These are phyloP conservation scores for Spheniscus mendiculus DNA, from an alignment of 2,113 vertebrate species.

Conservation along the genomic window DNA sequence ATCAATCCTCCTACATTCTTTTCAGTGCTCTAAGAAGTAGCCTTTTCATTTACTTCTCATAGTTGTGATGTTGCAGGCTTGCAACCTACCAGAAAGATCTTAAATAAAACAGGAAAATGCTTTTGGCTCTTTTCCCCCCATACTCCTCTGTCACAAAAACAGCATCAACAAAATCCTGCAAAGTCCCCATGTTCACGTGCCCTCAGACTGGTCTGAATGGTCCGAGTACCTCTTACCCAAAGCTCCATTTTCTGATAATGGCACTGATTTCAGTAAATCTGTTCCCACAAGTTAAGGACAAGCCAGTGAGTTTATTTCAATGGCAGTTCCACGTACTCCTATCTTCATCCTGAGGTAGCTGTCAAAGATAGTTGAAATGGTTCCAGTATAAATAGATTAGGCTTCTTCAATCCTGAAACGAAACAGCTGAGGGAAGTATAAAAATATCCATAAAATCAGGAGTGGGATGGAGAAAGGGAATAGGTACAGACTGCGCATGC, in stretches of 20 bases:
- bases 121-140: not conserved
- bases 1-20: not conserved
- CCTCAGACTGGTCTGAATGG: not conserved
- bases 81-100: not conserved
- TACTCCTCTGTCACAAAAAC: not conserved
- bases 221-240: not conserved
- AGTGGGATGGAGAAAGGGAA: not conserved
- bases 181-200: not conserved
- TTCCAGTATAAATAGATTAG: not conserved
- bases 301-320: not conserved
- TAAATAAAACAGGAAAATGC: not conserved
- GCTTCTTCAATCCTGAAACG: not conserved
- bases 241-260: not conserved
- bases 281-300: not conserved
- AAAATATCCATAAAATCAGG: not conserved
- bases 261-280: not conserved
- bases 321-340: not conserved
- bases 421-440: not conserved
- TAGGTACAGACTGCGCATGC: not conserved
- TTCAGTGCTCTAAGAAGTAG: not conserved
- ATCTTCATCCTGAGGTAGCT: not conserved
- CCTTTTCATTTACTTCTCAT: not conserved
- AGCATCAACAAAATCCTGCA: not conserved
- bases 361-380: not conserved
- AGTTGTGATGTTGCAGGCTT: not conserved